A percentile compares a stretch with the other conserved stretches of the same genome.
Conservation (phyloP, 2,888 invertebrate genomes). For the Julus scandinavius region DNA sequence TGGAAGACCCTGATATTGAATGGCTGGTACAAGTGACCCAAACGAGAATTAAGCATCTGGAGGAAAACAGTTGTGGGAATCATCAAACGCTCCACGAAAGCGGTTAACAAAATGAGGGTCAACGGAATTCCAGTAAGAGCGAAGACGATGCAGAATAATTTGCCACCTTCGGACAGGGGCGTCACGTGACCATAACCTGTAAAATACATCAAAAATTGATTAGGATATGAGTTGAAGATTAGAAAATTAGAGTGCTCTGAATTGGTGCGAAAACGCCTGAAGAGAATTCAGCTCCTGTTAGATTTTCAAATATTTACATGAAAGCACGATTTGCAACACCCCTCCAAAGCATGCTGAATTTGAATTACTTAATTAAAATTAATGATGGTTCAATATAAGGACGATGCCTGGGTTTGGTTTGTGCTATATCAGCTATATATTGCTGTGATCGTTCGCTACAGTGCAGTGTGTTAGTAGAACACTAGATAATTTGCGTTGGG, state of each 20-base stretch:
- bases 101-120: conserved; percentile 83
- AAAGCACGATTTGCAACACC: not conserved
- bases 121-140: conserved; percentile 87
- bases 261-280: too few relatives aligned
- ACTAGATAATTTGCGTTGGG: not conserved
- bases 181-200: conserved; percentile 90
- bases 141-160: conserved; percentile 88
- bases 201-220: not conserved
- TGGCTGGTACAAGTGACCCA: conserved; percentile 75
- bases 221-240: not conserved
- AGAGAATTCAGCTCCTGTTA: too few relatives aligned
- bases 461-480: not conserved
- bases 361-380: not conserved
- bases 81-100: conserved; percentile 82
- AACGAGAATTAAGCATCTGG: conserved; percentile 75
- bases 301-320: too few relatives aligned
- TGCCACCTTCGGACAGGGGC: conserved; percentile 84
- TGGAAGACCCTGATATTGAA: conserved; percentile 82
- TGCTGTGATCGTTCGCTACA: not conserved
- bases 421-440: not conserved
- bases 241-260: not conserved
- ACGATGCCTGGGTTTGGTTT: not conserved
- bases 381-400: not conserved
- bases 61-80: conserved; percentile 79
- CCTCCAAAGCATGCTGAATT: not conserved